phyloP scores from a whole-genome alignment of 2,797 vertebrate species.

The Denticeps clupeoides region DNA sequence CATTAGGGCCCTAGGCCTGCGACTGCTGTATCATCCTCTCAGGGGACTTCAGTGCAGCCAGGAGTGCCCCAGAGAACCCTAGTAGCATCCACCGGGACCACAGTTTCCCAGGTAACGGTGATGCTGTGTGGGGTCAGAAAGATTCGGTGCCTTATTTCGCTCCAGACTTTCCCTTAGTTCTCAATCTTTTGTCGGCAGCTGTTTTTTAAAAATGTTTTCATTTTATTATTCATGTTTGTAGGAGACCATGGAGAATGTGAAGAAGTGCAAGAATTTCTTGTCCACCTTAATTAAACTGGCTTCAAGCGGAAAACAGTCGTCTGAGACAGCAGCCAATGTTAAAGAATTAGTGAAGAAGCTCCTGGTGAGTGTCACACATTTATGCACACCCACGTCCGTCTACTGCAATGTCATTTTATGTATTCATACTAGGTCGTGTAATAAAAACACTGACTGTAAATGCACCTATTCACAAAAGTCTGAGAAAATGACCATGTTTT shows the following conservation, averaged over 20 bases:
- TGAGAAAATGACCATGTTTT: too few relatives aligned
- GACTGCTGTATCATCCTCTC: slow-evolving; percentile 24
- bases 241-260: slow-evolving; percentile 99
- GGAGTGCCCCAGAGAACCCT: slow-evolving; percentile 68
- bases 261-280: slow-evolving; percentile 96
- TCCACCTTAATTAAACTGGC: slow-evolving; percentile 95
- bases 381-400: too few relatives aligned
- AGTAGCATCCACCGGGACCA: slow-evolving; percentile 62
- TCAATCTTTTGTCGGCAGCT: not conserved
- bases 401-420: too few relatives aligned
- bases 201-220: too few relatives aligned
- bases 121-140: too few relatives aligned
- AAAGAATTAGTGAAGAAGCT: slow-evolving; percentile 88
- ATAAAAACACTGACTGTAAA: not conserved
- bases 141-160: not conserved
- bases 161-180: not conserved
- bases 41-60: slow-evolving; percentile 64
- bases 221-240: slow-evolving; percentile 34
- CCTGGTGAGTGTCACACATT: slow-evolving; percentile 66
- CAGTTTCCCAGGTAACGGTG: slow-evolving; percentile 76
- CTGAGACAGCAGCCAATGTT: slow-evolving; percentile 86
- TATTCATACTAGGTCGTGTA: not conserved
- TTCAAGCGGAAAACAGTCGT: slow-evolving; percentile 85
- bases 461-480: too few relatives aligned
- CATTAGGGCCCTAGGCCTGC: slow-evolving; percentile 13